A percentile compares a stretch with the other conserved stretches of the same genome.
These are phyloP conservation scores for Colinus virginianus DNA, from an alignment of 2,113 vertebrate genomes.

Conservation along the genomic window DNA sequence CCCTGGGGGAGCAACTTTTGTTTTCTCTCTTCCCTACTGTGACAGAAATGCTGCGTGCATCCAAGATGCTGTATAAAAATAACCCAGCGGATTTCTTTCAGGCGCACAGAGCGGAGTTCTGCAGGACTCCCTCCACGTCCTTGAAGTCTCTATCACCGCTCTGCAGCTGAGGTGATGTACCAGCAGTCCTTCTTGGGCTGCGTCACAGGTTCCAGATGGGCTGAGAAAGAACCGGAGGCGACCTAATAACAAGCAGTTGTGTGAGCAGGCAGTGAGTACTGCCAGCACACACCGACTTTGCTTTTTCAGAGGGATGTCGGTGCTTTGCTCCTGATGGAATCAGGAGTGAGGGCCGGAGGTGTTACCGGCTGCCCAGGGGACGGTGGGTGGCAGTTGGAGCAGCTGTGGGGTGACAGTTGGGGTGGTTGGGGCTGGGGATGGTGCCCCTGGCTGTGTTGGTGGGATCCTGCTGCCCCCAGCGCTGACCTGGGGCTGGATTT, in stretches of 20 bases:
- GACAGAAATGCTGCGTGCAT: neutral
- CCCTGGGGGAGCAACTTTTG: neutral
- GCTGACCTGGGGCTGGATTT: neutral
- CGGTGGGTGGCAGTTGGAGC: neutral
- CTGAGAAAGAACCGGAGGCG: neutral
- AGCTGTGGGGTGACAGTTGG: accelerated
- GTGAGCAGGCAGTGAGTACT: neutral
- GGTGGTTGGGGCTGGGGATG: neutral
- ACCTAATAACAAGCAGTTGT: neutral
- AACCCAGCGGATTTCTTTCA: neutral
- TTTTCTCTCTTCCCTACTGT: neutral
- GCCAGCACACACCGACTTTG: too few relatives aligned
- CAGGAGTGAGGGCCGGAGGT: accelerated
- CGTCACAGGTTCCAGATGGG: neutral
- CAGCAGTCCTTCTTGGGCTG: neutral
- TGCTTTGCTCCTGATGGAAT: accelerated
- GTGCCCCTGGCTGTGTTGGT: neutral
- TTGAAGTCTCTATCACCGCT: accelerated
- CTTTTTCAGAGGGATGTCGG: neutral
- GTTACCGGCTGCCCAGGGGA: neutral
- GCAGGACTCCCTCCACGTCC: accelerated
- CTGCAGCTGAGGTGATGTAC: neutral
- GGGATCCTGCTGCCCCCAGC: neutral
- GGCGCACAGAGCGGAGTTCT: accelerated
- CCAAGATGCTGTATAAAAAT: neutral